Base-by-base conservation (phyloP, 1,140 invertebrate species). In the Leptoteleia sp. region DNA sequence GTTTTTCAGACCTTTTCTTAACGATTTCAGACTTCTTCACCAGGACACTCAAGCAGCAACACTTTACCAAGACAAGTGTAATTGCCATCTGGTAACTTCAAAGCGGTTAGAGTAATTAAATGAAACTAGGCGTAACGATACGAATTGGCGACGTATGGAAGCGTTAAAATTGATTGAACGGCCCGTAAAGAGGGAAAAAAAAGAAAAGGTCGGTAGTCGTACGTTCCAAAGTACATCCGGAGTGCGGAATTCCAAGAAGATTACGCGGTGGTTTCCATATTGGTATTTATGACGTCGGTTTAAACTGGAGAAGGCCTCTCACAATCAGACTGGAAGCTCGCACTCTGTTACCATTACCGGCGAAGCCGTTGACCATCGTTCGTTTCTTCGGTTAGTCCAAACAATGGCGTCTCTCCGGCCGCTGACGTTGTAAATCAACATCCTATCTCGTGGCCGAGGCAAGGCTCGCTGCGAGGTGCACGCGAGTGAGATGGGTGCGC, bases 301-400 rank as follows among this genome's bases (percentile, higher is more conserved):
- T n/a, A n/a, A 67, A 72, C 75, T 78, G 61, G 61, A 40, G 61
- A 11, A 40, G 61, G 15, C 33, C 55, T 45, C 59, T 48, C 48
- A 43, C 75, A 77, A 77, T 77, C 65, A 72, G 61, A 78, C 61
- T 78, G 61, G 75, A 67, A 78, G 67, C 75, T 71, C 45, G 61
- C 61, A 62, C 59, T 72, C 61, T 61, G 75, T 65, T 72, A 72
- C 75, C 67, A 78, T 78, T 72, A 78, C 67, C 15, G 61, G 61
- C 47, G 11, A 71, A 72, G 13, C 75, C 61, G 75, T 78, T 77
- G 67, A 78, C 67, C 67, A 67, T 71, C 61, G 45, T 37, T n/a
- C 47, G 52, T 77, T 65, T 57, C 48, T 59, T 65, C 65, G 65
- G 57, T 70, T 59, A 57, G 48, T 59, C 61, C 75, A 52, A 77